These are phyloP conservation scores for Prionailurus bengalensis DNA, from an alignment of 2,113 vertebrate genomes.

Conservation along the genomic window DNA sequence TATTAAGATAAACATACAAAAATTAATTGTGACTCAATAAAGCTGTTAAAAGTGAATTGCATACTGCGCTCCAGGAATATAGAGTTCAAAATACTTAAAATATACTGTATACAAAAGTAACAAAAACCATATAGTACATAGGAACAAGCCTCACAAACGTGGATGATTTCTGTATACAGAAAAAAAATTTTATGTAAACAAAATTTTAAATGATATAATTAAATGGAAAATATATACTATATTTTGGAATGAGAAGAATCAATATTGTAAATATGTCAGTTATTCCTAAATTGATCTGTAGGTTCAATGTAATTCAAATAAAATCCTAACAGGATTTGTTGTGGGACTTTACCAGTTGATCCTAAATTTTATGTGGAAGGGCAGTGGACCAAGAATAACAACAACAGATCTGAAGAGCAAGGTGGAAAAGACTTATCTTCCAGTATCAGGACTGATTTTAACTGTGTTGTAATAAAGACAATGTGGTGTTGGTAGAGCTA, in stretches of 20 bases:
- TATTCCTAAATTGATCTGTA: slow-evolving; percentile 4
- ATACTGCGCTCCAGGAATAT: neutral
- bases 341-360: neutral
- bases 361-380: neutral
- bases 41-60: slow-evolving; percentile 35
- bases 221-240: neutral
- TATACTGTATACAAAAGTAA: neutral
- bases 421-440: neutral
- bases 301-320: neutral
- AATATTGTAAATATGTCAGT: neutral
- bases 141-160: neutral
- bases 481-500: neutral
- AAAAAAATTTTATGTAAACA: neutral
- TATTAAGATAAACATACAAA: neutral
- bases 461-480: neutral
- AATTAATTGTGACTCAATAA: slow-evolving; percentile 16
- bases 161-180: neutral
- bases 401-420: neutral
- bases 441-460: slow-evolving; percentile 6
- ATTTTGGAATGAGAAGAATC: neutral
- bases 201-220: neutral
- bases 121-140: neutral
- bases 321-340: neutral
- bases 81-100: slow-evolving; percentile 38
- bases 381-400: neutral